Base-by-base conservation (phyloP, 2,797 vertebrate genomes). In the Cottoperca gobio region DNA sequence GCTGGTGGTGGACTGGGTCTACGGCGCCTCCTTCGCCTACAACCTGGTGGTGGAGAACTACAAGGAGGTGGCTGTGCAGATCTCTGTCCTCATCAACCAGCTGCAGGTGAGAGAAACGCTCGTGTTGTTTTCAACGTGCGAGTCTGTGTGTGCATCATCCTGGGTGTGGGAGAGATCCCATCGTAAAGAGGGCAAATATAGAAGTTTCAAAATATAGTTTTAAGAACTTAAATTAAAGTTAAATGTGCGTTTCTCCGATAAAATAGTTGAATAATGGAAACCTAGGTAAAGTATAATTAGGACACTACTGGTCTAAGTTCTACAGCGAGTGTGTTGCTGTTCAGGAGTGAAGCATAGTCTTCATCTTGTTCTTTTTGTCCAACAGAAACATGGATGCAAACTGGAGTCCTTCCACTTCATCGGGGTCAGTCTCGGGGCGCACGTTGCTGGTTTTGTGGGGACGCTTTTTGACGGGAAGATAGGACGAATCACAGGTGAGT, bases 381-480 rank as follows among this genome's bases (percentile, higher is more conserved):
- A 42, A 86, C 89, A 99, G 97, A 84, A 68, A 35, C 86, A 94
- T 33, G 97, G 97, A 60, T 93, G 94, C 52, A 91, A 88, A 0
- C 70, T 94, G 13, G 91, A 95, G 69, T 96, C 96, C 8, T 91
- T 99, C 81, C 98, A 99, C 91, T 94, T 99, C 76, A 97, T 99
- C 49, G 97, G 98, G 3, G 86, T 99, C 48, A 99, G 97, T 85
- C 95, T 99, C 0, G 98, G 98, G 35, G 97, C 98, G 0, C 97
- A 99, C 0, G 97, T 97, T 0, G 95, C 95, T 7, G 97, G 97
- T 46, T 95, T 97, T 71, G 96, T 99, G 31, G 98, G 98, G 35
- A 95, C 96, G 28, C 92, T 98, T 45, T 96, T 96, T 2, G 85
- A 91, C 6, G 97, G 98, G 52, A 96, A 83, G 65, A 92, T 99